phyloP scores from a whole-genome alignment of 1,140 invertebrate genomes.

The Delia radicum region DNA sequence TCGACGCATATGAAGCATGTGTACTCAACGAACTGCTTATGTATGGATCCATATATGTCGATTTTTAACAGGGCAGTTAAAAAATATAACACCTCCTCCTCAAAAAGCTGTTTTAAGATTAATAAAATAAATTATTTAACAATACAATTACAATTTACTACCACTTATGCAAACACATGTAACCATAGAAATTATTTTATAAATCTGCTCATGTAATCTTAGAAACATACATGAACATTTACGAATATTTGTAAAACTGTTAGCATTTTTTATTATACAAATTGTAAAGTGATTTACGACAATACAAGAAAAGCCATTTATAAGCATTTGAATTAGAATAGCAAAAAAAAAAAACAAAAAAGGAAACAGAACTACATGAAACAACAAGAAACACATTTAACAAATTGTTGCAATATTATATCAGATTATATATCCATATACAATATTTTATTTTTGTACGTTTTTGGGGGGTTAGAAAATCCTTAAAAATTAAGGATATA shows the following conservation, averaged over 20 bases:
- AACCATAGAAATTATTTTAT: not conserved
- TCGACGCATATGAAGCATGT: no score
- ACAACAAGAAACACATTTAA: conserved; percentile 19
- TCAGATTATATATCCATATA: conserved; percentile 28
- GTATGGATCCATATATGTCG: no score
- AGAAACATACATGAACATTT: not conserved
- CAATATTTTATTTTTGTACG: conserved; percentile 5
- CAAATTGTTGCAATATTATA: conserved; percentile 30
- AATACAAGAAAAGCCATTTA: conserved; percentile 50
- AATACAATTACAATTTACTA: not conserved
- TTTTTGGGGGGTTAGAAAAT: no score
- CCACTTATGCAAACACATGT: not conserved
- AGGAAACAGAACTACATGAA: not conserved
- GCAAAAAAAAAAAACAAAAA: conserved; percentile 8
- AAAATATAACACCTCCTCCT: no score
- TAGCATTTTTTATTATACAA: conserved; percentile 31
- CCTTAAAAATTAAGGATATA: not conserved
- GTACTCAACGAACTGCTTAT: no score
- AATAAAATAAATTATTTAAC: not conserved
- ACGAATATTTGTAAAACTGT: not conserved
- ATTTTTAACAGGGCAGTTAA: no score
- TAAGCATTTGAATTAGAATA: conserved; percentile 42
- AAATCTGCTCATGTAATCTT: not conserved
- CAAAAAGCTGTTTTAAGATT: no score
- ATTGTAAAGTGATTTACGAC: conserved; percentile 57